These are phyloP conservation scores for Petrocephalus sullivani DNA, from an alignment of 2,797 vertebrate genomes.

Conservation along the genomic window DNA sequence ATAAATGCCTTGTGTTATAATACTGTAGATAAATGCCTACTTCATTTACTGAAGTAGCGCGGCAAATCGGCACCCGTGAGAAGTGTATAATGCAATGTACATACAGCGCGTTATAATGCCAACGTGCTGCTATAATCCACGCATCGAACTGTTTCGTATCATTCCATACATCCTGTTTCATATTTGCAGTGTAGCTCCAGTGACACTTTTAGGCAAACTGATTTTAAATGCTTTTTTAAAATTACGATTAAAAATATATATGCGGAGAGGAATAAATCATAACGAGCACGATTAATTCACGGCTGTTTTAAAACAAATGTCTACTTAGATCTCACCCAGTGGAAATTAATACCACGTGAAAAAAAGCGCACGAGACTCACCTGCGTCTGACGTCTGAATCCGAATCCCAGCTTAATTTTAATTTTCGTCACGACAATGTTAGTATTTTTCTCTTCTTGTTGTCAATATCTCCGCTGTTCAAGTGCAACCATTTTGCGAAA, in stretches of 20 bases:
- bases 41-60: background rate
- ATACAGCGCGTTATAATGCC: background rate
- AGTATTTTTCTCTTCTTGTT: background rate
- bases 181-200: background rate
- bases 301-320: background rate
- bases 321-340: background rate
- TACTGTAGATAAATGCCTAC: background rate
- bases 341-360: background rate
- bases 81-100: background rate
- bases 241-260: background rate
- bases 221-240: background rate
- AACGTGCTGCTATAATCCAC: background rate
- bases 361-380: conserved; percentile 43
- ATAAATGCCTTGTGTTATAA: background rate
- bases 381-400: conserved; percentile 38
- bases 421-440: background rate
- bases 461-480: conserved; percentile 26
- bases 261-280: background rate
- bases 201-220: background rate
- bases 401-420: conserved; percentile 20
- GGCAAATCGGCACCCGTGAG: background rate
- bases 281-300: background rate
- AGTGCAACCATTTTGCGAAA: background rate
- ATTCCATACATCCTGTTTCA: background rate
- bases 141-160: background rate